Evolutionary conservation across 2,113 vertebrate genomes (phyloP).

Genomic region (Mola mola): DNA sequence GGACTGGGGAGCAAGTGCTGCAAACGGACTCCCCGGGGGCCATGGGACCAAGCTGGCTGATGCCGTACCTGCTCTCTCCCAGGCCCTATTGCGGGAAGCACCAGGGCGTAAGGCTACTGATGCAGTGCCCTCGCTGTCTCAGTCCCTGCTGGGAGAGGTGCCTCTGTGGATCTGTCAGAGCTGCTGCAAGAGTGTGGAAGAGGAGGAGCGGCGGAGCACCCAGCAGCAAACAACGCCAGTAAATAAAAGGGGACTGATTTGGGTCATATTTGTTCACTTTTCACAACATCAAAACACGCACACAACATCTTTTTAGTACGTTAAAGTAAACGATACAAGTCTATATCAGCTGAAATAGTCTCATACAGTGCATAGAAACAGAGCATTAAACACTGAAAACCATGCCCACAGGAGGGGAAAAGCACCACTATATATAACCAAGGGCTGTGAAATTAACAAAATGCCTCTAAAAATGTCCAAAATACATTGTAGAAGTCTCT

Average conservation of each 20-base stretch:
- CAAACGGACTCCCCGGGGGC: conserved; percentile 89
- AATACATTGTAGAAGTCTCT: no score
- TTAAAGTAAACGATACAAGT: no score
- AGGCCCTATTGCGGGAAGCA: conserved; percentile 93
- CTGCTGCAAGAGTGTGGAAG: conserved; percentile 97
- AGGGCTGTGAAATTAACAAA: no score
- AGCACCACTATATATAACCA: no score
- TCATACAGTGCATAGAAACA: not conserved
- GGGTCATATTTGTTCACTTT: conserved; percentile 15
- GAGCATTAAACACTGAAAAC: not conserved
- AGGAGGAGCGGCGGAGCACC: conserved; percentile 92
- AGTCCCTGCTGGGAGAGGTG: conserved; percentile 96
- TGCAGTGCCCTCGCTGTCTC: conserved; percentile 93
- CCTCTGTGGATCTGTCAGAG: conserved; percentile 99
- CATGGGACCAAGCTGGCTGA: conserved; percentile 89
- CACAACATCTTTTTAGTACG: no score
- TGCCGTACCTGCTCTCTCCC: conserved; percentile 91
- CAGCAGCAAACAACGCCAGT: conserved; percentile 91
- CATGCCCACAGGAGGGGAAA: no score
- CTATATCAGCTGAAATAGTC: not conserved
- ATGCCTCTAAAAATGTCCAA: no score
- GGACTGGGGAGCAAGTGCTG: conserved; percentile 92
- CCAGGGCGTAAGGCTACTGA: conserved; percentile 89
- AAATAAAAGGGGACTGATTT: conserved; percentile 60
- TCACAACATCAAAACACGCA: no score